Percentiles rank a stretch among this genome's conserved stretches.
phyloP scores from a whole-genome alignment of 1,140 invertebrate genomes.

The Druon quercuslanigerum region DNA sequence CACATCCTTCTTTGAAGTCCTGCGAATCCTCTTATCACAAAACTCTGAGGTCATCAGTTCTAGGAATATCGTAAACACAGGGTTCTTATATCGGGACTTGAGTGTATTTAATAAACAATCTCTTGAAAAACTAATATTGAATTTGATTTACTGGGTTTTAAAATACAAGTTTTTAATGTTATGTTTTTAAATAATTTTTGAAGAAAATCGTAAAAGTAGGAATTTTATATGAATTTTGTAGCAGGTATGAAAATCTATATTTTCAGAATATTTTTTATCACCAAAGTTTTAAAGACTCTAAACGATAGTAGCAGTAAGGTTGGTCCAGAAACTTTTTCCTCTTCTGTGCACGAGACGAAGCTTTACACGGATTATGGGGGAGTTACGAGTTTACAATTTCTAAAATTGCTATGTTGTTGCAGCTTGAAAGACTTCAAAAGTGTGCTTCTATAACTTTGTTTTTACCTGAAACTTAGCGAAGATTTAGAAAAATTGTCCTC shows the following conservation, averaged over 20 bases:
- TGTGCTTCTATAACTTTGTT: constrained; percentile 8
- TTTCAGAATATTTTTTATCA: neutral
- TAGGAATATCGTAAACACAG: no score
- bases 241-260: neutral
- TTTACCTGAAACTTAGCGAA: neutral
- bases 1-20: no score
- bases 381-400: constrained; percentile 29
- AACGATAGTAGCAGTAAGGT: constrained; percentile 15
- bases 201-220: neutral
- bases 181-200: neutral
- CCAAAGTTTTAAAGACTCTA: constrained; percentile 15
- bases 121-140: no score
- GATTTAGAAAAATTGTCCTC: neutral
- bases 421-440: constrained; percentile 8
- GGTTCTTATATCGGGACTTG: no score
- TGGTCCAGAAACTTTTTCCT: neutral
- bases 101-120: no score
- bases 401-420: constrained; percentile 12
- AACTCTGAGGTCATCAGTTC: no score
- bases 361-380: constrained; percentile 4
- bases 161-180: no score
- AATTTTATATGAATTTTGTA: neutral
- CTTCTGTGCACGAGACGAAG: constrained; percentile 3
- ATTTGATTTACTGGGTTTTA: no score
- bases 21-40: no score